Conservation (phyloP, 2,888 invertebrate species). For the Fabriciana adippe region DNA sequence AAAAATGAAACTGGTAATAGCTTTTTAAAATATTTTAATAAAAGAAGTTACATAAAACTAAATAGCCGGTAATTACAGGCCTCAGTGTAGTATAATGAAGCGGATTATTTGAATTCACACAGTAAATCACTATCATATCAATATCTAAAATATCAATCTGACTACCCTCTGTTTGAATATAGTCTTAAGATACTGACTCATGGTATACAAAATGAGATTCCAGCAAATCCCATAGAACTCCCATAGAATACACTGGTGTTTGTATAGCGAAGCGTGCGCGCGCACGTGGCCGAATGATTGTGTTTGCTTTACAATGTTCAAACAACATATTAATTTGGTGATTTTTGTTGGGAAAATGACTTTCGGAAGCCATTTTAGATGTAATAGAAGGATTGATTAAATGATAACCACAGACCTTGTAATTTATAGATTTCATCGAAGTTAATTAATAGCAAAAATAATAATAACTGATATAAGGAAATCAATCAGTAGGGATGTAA, state of each 20-base stretch:
- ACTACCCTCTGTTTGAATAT: conserved; percentile 73
- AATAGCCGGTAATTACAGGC: not conserved
- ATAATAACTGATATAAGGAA: too few species aligned
- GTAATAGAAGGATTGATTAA: conserved; percentile 28
- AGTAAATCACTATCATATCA: conserved; percentile 77
- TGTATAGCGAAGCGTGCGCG: conserved; percentile 68
- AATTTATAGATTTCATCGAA: not conserved
- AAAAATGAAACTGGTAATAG: too few species aligned
- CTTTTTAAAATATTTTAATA: too few species aligned
- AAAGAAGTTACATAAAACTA: too few species aligned
- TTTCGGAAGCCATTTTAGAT: conserved; percentile 59
- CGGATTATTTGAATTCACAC: conserved; percentile 71
- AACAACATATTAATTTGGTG: conserved; percentile 81
- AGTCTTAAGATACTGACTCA: conserved; percentile 76
- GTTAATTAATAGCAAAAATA: not conserved
- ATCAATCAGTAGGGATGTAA: too few species aligned
- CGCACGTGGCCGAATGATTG: conserved; percentile 75
- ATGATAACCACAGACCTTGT: not conserved
- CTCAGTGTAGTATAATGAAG: conserved; percentile 42
- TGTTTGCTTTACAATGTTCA: conserved; percentile 79
- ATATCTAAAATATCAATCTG: conserved; percentile 77
- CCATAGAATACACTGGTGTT: conserved; percentile 41
- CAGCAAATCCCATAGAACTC: conserved; percentile 70
- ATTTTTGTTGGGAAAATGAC: conserved; percentile 74
- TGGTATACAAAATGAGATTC: conserved; percentile 70